Evolutionary conservation across 2,113 vertebrate genomes (phyloP).

Genomic region (Agelaius phoeniceus): DNA sequence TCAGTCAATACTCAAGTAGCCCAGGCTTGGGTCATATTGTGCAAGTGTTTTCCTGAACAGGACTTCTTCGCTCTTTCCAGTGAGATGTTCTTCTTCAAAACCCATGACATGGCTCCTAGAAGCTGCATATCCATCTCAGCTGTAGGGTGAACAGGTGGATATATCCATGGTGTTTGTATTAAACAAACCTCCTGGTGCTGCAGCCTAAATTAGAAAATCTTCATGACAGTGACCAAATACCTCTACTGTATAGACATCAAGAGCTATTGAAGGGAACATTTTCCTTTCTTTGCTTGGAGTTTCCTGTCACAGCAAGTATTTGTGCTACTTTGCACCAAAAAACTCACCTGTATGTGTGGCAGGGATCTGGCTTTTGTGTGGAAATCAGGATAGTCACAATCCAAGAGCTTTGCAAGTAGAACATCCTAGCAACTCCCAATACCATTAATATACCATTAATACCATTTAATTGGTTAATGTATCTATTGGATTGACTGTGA

Average conservation of each 20-base stretch:
- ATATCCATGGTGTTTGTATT: not conserved
- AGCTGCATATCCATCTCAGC: not conserved
- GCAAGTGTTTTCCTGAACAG: not conserved
- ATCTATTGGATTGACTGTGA: fast-evolving
- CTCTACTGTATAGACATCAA: not conserved
- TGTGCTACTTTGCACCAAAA: not conserved
- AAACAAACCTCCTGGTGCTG: not conserved
- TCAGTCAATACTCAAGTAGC: not conserved
- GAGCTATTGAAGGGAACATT: not conserved
- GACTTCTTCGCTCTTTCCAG: not conserved
- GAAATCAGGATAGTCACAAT: not conserved
- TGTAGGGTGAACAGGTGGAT: not conserved
- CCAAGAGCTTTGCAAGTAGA: not conserved
- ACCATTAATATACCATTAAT: not conserved
- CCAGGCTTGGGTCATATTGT: not conserved
- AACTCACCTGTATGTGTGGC: fast-evolving
- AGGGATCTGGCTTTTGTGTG: not conserved
- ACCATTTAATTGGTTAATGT: not conserved
- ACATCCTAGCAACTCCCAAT: not conserved
- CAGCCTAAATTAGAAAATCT: not conserved
- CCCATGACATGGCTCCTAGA: not conserved
- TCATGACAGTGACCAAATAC: not conserved
- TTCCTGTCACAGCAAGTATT: not conserved
- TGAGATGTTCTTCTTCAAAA: not conserved
- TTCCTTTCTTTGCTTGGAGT: not conserved